Evolutionary conservation across 2,113 vertebrate species (phyloP), one percentile per base, ranked within the genome.

Genomic region (Australoheros scitulus): DNA sequence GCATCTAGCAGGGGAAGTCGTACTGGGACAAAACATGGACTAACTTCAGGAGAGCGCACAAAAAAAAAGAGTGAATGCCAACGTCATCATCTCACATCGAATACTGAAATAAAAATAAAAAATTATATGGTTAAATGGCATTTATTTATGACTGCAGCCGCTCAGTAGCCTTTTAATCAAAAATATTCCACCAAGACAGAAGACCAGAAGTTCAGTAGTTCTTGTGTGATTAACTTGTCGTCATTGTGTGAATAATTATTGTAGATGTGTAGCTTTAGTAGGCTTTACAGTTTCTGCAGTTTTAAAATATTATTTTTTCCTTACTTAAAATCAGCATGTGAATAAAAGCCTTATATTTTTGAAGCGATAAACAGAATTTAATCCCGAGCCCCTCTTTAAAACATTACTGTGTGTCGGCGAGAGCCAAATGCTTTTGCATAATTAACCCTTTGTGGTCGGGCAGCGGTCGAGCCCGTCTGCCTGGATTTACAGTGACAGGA

Each of bases 361-460:
- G 20, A 55, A 38, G 57, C 50, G 7, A 2, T 52, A 60, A 77
- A 61, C 18, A 20, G 56, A 47, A 52, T 3, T 61, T 83, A 91
- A 86, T 43, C 52, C 6, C 47, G 78, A 61, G 32, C 68, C 17
- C 74, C 9, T 82, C 60, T 61, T 82, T 83, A 80, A 82, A 87
- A 70, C 78, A 55, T 82, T 3, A 29, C 14, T 18, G 38, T 57
- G 79, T 24, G 65, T 61, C 63, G 43, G 56, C 29, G 41, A 60
- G 72, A 88, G 76, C 79, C 81, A 68, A 80, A 84, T 43, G 52
- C 81, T 80, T 90, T 91, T 91, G 91, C 82, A 91, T 94, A 91
- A 95, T 94, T 94, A 95, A 95, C 93, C 92, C 94, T 90, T 92
- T 85, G 82, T 85, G 88, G 90, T 89, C 38, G 22, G 88, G 86